phyloP scores from a whole-genome alignment of 2,113 vertebrate species.

The Leptobrachium ailaonicum region DNA sequence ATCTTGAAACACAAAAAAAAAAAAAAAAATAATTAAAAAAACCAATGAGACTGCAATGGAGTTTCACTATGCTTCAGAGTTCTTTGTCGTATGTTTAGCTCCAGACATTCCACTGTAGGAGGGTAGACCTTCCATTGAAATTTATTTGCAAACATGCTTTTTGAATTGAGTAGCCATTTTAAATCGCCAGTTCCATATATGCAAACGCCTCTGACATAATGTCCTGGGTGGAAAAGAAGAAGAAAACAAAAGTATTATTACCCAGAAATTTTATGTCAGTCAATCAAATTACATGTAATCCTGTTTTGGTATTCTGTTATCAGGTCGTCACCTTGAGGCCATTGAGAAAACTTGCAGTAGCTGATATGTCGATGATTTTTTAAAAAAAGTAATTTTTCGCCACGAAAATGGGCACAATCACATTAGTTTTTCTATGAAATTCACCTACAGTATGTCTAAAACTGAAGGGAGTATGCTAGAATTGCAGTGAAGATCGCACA shows the following conservation, averaged over 20 bases:
- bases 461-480: no score
- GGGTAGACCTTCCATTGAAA: constrained; percentile 69
- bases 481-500: no score
- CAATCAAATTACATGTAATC: not conserved
- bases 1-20: no score
- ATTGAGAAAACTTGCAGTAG: not conserved
- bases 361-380: not conserved
- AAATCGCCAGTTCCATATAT: constrained; percentile 72
- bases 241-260: not conserved
- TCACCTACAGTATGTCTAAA: no score
- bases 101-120: constrained; percentile 71
- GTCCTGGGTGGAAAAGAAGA: constrained; percentile 58
- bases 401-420: no score
- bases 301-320: not conserved
- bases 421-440: no score
- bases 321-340: not conserved
- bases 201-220: constrained; percentile 68
- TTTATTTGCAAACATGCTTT: constrained; percentile 72
- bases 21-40: constrained; percentile 63
- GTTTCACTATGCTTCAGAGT: constrained; percentile 64
- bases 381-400: not conserved
- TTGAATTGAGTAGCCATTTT: constrained; percentile 65
- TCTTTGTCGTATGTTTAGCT: constrained; percentile 66
- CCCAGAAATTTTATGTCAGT: not conserved
- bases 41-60: constrained; percentile 64